phyloP scores from a whole-genome alignment of 2,888 invertebrate species.

The Chrysomela aeneicollis region DNA sequence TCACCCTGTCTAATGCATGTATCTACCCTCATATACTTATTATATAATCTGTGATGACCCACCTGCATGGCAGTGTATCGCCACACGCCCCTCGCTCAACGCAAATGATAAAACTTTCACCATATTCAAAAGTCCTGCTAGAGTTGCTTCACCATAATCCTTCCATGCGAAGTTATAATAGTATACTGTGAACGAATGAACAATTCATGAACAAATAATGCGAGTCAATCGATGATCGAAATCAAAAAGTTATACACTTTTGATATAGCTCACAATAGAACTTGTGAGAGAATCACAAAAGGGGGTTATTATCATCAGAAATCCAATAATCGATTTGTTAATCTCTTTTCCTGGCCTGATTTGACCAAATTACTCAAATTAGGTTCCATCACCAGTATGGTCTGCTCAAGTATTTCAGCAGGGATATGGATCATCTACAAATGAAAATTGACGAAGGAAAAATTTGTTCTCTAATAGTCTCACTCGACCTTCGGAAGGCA shows the following conservation, averaged over 20 bases:
- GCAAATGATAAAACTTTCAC: conserved; percentile 90
- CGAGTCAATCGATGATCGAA: no score
- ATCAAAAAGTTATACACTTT: no score
- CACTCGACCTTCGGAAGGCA: background rate
- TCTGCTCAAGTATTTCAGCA: no score
- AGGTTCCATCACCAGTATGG: no score
- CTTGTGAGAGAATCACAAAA: no score
- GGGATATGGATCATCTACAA: no score
- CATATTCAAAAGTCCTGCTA: conserved; percentile 83
- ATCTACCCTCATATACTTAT: background rate
- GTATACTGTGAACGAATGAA: conserved; percentile 70
- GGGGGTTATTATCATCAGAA: no score
- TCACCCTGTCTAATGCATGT: background rate
- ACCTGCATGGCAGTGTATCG: conserved; percentile 91
- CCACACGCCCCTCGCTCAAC: conserved; percentile 80
- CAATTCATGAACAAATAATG: background rate
- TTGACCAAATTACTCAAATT: no score
- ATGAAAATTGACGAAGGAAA: background rate
- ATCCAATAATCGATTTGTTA: no score
- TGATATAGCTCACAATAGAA: no score
- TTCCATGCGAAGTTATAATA: conserved; percentile 91
- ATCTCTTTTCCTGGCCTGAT: no score
- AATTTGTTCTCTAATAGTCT: background rate
- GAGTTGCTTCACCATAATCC: conserved; percentile 83
- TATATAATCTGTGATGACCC: conserved; percentile 41